These are phyloP conservation scores for Myrmophylax atrothorax DNA, from an alignment of 2,113 vertebrate genomes.

Conservation along the genomic window DNA sequence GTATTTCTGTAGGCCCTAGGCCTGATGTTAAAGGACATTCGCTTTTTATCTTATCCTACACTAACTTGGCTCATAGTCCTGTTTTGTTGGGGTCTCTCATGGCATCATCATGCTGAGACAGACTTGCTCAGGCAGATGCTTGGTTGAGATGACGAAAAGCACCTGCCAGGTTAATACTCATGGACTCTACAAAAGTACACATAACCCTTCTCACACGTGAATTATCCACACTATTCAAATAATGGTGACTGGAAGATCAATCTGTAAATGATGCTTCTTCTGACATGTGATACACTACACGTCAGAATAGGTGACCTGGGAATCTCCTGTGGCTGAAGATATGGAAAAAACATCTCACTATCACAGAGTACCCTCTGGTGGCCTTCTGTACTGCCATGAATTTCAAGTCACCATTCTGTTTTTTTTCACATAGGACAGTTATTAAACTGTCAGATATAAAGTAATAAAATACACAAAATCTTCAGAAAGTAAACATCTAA, in stretches of 20 bases:
- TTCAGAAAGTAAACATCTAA: neutral
- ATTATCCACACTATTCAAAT: neutral
- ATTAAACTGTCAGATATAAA: neutral
- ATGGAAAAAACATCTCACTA: neutral
- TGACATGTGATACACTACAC: neutral
- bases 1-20: no score
- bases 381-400: neutral
- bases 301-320: neutral
- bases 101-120: neutral
- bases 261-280: neutral
- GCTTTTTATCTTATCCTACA: no score
- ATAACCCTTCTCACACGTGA: neutral
- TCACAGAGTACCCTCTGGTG: neutral
- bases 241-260: neutral
- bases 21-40: no score
- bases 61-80: no score
- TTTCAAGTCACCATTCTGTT: neutral
- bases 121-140: neutral
- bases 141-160: neutral
- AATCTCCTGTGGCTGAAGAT: neutral
- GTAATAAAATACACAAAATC: neutral
- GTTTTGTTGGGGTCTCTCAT: no score
- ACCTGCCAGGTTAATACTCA: neutral
- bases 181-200: neutral
- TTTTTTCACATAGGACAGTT: neutral